A percentile compares a stretch with the other conserved stretches of the same genome.
phyloP scores from a whole-genome alignment of 2,797 vertebrate species.

The Chlorospingus semifuscus region DNA sequence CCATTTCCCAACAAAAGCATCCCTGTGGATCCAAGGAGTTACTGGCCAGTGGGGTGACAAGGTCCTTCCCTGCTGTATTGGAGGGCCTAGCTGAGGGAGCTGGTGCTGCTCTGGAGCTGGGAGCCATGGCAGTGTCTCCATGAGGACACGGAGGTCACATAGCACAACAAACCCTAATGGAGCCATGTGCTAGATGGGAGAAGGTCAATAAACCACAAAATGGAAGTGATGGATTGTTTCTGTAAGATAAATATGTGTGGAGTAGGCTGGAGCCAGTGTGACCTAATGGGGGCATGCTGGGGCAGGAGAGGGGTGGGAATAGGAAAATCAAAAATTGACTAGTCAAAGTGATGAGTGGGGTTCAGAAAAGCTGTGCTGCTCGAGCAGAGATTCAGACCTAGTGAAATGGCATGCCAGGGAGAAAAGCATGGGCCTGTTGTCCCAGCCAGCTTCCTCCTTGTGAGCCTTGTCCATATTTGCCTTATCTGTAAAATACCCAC shows the following conservation, averaged over 20 bases:
- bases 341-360: background rate
- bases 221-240: background rate
- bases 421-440: background rate
- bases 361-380: background rate
- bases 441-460: background rate
- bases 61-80: rapidly evolving
- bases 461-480: background rate
- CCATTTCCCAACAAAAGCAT: background rate
- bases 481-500: background rate
- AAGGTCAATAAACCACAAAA: background rate
- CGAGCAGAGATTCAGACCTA: background rate
- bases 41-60: background rate
- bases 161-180: rapidly evolving
- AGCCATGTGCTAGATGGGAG: background rate
- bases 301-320: background rate
- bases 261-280: background rate
- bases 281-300: background rate
- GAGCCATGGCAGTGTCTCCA: background rate
- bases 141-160: background rate
- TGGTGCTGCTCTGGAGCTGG: background rate
- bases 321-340: background rate
- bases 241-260: background rate
- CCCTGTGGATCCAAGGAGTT: background rate
- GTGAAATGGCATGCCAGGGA: background rate
- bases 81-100: background rate